Percentiles rank a stretch among this genome's conserved stretches.
These are phyloP conservation scores for Platichthys stellatus DNA, from an alignment of 2,113 vertebrate species.

Conservation along the genomic window DNA sequence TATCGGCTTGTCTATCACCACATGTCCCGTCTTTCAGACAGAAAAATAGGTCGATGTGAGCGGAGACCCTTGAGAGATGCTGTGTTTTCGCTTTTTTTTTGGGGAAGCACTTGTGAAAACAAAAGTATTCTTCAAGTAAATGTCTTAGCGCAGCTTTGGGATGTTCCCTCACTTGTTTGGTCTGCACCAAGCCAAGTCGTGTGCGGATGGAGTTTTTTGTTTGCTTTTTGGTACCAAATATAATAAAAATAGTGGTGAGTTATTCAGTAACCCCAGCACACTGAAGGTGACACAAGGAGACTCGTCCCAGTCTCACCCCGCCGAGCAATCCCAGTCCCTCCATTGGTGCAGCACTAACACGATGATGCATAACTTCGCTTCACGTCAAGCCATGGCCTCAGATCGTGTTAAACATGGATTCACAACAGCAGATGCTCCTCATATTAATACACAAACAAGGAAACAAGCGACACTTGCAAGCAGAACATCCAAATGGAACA, in stretches of 20 bases:
- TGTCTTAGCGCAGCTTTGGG: neutral
- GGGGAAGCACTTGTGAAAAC: conserved; percentile 28
- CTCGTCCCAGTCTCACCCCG: conserved; percentile 50
- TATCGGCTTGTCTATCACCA: conserved; percentile 23
- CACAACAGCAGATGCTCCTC: conserved; percentile 19
- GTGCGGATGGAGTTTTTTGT: conserved; percentile 38
- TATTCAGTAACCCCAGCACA: conserved; percentile 63
- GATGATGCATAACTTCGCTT: conserved; percentile 17
- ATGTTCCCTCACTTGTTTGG: conserved; percentile 1
- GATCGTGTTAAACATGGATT: conserved; percentile 34
- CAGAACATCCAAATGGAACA: neutral
- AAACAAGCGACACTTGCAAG: neutral
- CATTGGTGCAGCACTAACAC: conserved; percentile 32
- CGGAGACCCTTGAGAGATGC: conserved; percentile 9
- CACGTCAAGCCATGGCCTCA: neutral
- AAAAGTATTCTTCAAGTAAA: conserved; percentile 21
- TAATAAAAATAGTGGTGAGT: conserved; percentile 75
- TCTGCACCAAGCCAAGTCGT: conserved; percentile 23
- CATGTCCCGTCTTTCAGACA: conserved; percentile 13
- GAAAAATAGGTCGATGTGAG: conserved; percentile 15
- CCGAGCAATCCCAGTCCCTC: conserved; percentile 17
- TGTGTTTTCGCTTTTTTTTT: conserved; percentile 12
- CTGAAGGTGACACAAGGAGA: conserved; percentile 71
- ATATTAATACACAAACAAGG: conserved; percentile 10
- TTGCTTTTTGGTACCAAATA: conserved; percentile 42